Conservation (phyloP, 1,140 invertebrate genomes). For the Hycleus phaleratus region DNA sequence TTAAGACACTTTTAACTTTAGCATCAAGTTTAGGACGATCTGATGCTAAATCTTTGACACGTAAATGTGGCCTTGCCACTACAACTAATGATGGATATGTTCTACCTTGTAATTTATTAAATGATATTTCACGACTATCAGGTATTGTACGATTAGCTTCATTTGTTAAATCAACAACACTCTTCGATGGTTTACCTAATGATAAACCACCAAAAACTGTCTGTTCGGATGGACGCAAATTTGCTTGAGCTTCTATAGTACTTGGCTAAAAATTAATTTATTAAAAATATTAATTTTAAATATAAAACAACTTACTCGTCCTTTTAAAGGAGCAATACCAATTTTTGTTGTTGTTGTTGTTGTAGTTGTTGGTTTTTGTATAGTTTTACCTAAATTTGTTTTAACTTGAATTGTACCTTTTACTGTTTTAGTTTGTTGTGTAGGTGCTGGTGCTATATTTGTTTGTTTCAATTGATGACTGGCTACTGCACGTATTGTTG, state of each 20-base stretch:
- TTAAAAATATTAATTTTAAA: not conserved
- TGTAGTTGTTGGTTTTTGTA: too few relatives aligned
- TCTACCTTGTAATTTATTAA: slow-evolving; percentile 71
- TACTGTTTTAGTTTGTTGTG: too few relatives aligned
- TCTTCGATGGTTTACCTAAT: slow-evolving; percentile 23
- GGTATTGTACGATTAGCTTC: slow-evolving; percentile 47
- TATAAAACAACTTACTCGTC: slow-evolving; percentile 1
- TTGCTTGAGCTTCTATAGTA: not conserved
- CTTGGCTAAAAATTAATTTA: not conserved
- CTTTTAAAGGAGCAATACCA: slow-evolving; percentile 1
- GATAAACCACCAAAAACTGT: slow-evolving; percentile 29
- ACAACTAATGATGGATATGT: slow-evolving; percentile 79
- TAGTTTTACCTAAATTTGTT: too few relatives aligned
- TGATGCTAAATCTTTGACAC: slow-evolving; percentile 52
- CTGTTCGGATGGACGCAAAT: slow-evolving; percentile 34
- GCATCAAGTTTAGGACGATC: slow-evolving; percentile 54
- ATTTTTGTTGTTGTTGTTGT: too few relatives aligned
- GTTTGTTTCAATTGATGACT: too few relatives aligned
- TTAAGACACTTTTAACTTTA: slow-evolving; percentile 72
- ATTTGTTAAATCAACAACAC: slow-evolving; percentile 52
- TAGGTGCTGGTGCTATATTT: too few relatives aligned
- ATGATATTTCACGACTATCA: slow-evolving; percentile 62
- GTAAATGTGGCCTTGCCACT: slow-evolving; percentile 65
- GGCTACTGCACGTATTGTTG: too few relatives aligned
- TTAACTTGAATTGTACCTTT: too few relatives aligned